Conservation (phyloP, 2,113 vertebrate species). For the Phylloscopus trochilus region DNA sequence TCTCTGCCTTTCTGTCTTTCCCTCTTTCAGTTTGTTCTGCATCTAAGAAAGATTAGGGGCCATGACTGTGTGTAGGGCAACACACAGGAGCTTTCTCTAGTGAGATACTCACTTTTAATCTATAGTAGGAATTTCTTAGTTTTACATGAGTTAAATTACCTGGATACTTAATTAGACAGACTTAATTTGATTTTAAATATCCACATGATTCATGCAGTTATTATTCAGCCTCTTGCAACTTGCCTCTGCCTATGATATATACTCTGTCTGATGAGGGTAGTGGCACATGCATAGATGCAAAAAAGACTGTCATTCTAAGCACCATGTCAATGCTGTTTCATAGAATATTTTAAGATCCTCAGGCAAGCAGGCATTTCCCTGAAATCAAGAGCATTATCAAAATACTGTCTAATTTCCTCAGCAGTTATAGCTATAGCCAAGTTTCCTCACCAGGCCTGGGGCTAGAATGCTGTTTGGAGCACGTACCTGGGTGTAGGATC, state of each 20-base stretch:
- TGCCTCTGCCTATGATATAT: not conserved
- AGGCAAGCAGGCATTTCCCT: not conserved
- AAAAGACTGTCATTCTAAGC: not conserved
- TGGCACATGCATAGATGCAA: not conserved
- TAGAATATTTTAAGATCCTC: not conserved
- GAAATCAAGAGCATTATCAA: not conserved
- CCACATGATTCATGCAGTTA: not conserved
- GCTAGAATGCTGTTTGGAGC: not conserved
- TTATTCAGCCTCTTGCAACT: not conserved
- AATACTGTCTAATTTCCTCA: not conserved
- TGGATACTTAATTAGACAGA: conserved; percentile 15
- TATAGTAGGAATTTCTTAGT: not conserved
- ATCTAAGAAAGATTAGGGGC: not conserved
- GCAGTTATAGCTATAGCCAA: not conserved
- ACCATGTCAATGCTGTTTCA: not conserved
- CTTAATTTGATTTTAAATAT: conserved; percentile 23
- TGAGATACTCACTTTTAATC: not conserved
- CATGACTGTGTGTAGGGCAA: not conserved
- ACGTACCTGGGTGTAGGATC: fast-evolving
- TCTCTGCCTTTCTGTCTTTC: not conserved
- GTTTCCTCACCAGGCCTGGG: not conserved
- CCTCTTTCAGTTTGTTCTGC: not conserved
- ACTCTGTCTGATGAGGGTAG: not conserved
- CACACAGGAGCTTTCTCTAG: not conserved
- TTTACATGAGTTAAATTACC: not conserved